Evolutionary conservation across 2,113 vertebrate species (phyloP).

Genomic region (Lipophrys pholis): DNA sequence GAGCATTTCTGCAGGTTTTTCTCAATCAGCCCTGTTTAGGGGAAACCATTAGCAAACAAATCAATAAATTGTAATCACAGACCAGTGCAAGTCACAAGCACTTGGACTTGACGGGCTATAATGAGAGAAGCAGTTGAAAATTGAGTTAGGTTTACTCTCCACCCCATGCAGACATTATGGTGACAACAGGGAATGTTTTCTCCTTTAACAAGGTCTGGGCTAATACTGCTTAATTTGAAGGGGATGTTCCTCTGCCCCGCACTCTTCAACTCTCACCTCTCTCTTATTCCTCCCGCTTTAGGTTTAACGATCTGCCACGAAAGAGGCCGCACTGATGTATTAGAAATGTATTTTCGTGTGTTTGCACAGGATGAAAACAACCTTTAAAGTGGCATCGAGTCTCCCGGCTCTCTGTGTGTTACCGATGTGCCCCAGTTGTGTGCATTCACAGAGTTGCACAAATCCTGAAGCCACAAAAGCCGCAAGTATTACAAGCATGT

Average conservation of each 20-base stretch:
- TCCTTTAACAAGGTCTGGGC: slow-evolving; percentile 70
- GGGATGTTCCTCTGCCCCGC: slow-evolving; percentile 63
- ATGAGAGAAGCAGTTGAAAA: slow-evolving; percentile 57
- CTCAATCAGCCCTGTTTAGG: slow-evolving; percentile 12
- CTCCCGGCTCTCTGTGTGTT: not conserved
- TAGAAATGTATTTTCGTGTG: slow-evolving; percentile 19
- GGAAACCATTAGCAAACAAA: slow-evolving; percentile 34
- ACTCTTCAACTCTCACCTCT: slow-evolving; percentile 31
- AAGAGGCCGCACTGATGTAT: slow-evolving; percentile 1
- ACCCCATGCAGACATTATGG: slow-evolving; percentile 70
- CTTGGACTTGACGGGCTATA: slow-evolving; percentile 60
- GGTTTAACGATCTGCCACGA: slow-evolving; percentile 46
- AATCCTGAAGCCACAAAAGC: slow-evolving; percentile 5
- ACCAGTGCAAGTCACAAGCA: slow-evolving; percentile 17
- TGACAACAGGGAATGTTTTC: slow-evolving; percentile 77
- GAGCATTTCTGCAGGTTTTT: slow-evolving; percentile 25
- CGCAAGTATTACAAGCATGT: not conserved
- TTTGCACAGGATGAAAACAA: slow-evolving; percentile 14
- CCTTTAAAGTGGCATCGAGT: slow-evolving; percentile 20
- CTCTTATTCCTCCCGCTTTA: slow-evolving; percentile 4
- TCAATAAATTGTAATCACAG: slow-evolving; percentile 22
- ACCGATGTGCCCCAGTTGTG: not conserved
- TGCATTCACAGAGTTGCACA: not conserved
- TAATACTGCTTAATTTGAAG: slow-evolving; percentile 65
- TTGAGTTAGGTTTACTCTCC: slow-evolving; percentile 58